Evolutionary conservation across 2,888 invertebrate genomes (phyloP).

Genomic region (Clivina fossor): DNA sequence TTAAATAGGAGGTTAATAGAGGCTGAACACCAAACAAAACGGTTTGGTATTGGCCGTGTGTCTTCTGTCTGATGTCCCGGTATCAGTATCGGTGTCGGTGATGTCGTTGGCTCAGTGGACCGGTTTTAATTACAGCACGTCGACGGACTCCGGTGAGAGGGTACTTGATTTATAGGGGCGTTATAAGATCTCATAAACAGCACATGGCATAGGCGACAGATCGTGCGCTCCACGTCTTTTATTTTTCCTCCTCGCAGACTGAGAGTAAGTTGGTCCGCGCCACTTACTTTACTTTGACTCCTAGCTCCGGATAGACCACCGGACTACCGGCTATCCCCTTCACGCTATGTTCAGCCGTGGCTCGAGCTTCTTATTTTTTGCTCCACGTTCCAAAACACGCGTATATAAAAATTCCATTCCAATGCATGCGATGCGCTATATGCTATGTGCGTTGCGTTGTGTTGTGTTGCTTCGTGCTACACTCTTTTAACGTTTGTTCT

Average conservation of each 20-base stretch:
- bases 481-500: too few relatives aligned
- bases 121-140: slow-evolving; percentile 30
- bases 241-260: too few relatives aligned
- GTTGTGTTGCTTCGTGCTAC: too few relatives aligned
- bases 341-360: slow-evolving; percentile 8
- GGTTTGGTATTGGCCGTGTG: too few relatives aligned
- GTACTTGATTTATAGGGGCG: slow-evolving; percentile 58
- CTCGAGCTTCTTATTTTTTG: not conserved
- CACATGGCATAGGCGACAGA: slow-evolving; percentile 48
- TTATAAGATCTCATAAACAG: slow-evolving; percentile 59
- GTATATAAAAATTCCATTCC: slow-evolving; percentile 21
- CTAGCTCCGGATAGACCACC: slow-evolving; percentile 6
- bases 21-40: too few relatives aligned
- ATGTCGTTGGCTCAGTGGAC: not conserved
- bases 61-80: too few relatives aligned
- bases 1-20: too few relatives aligned
- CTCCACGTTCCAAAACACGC: slow-evolving; percentile 13
- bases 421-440: not conserved
- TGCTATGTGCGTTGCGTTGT: too few relatives aligned
- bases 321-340: slow-evolving; percentile 12
- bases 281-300: too few relatives aligned
- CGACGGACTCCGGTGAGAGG: slow-evolving; percentile 43
- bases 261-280: too few relatives aligned
- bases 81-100: too few relatives aligned
- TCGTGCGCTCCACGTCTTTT: slow-evolving; percentile 14